These are phyloP conservation scores for Acheta domesticus DNA, from an alignment of 2,888 invertebrate species.

Conservation along the genomic window DNA sequence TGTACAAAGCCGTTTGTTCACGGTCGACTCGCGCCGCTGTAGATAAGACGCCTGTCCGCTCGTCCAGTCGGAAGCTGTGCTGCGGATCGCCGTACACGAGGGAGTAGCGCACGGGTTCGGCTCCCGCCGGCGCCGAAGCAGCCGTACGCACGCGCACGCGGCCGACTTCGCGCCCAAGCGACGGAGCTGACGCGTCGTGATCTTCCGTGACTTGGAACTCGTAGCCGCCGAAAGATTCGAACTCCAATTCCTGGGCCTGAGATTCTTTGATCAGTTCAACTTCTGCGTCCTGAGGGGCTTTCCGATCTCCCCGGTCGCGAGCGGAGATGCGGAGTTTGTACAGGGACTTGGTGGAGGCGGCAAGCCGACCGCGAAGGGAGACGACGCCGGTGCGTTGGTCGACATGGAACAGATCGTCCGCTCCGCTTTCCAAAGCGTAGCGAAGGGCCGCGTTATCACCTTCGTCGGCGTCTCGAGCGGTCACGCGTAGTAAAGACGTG, in stretches of 20 bases:
- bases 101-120: constrained; percentile 60
- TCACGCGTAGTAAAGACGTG: constrained; percentile 67
- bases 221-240: constrained; percentile 73
- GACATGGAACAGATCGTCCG: constrained; percentile 74
- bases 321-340: constrained; percentile 75
- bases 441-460: constrained; percentile 82
- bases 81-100: constrained; percentile 78
- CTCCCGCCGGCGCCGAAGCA: constrained; percentile 33
- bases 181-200: constrained; percentile 57
- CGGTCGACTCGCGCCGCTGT: constrained; percentile 79
- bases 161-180: constrained; percentile 73
- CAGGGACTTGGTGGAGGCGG: constrained; percentile 61
- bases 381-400: constrained; percentile 76
- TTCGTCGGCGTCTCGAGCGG: constrained; percentile 80
- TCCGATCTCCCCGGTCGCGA: constrained; percentile 74
- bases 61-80: constrained; percentile 75
- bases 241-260: constrained; percentile 68
- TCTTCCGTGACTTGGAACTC: constrained; percentile 82
- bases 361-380: constrained; percentile 63
- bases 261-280: constrained; percentile 76
- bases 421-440: constrained; percentile 74
- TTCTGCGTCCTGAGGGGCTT: constrained; percentile 68
- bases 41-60: constrained; percentile 71
- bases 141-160: constrained; percentile 59
- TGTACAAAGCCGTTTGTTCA: constrained; percentile 73